A percentile compares a stretch with the other conserved stretches of the same genome.
These are phyloP conservation scores for Potamilus streckersoni DNA, from an alignment of 1,140 invertebrate genomes.

Conservation along the genomic window DNA sequence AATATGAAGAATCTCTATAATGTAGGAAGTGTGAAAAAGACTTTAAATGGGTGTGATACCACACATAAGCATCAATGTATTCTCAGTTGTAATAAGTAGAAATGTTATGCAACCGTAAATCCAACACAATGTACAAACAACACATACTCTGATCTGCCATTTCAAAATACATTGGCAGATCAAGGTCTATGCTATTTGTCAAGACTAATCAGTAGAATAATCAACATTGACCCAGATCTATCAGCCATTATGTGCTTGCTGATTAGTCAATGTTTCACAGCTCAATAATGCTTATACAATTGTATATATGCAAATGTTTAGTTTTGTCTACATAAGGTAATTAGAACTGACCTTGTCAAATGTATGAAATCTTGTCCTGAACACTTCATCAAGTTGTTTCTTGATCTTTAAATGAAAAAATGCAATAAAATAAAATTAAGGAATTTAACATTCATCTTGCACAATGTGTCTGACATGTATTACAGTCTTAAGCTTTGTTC, in stretches of 20 bases:
- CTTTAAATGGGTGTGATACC: too few species aligned
- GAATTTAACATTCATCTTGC: not conserved
- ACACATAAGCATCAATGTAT: not conserved
- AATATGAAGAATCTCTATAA: too few species aligned
- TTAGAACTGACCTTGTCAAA: slow-evolving; percentile 49
- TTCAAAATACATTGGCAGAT: too few species aligned
- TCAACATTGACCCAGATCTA: too few species aligned
- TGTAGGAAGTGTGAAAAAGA: too few species aligned
- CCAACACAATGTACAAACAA: not conserved
- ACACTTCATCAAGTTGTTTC: slow-evolving; percentile 39
- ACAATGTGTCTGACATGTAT: not conserved
- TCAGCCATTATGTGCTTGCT: too few species aligned
- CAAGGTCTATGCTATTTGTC: too few species aligned
- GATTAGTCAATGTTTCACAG: not conserved
- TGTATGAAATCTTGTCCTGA: slow-evolving; percentile 47
- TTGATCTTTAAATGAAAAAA: slow-evolving; percentile 36
- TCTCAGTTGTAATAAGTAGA: not conserved
- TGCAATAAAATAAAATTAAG: too few species aligned
- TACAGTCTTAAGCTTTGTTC: too few species aligned
- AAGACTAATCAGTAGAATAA: not conserved
- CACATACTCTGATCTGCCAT: too few species aligned
- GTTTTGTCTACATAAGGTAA: not conserved
- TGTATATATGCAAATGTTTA: not conserved
- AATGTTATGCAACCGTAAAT: not conserved
- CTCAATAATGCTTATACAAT: not conserved